Conservation (phyloP, 2,113 vertebrate genomes). For the Apus apus region DNA sequence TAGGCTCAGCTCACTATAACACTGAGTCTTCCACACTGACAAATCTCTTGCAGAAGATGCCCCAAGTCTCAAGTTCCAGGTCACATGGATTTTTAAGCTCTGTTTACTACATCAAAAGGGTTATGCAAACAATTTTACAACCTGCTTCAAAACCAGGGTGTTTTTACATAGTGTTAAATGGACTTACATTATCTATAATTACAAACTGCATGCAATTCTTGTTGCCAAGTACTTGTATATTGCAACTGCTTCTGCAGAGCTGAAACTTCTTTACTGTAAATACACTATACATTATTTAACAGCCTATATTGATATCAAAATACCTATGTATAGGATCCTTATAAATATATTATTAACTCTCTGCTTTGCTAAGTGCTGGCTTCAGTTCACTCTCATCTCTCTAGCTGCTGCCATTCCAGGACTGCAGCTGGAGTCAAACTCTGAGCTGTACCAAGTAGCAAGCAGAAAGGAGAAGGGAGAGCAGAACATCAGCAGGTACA, state of each 20-base stretch:
- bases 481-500: background rate
- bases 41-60: background rate
- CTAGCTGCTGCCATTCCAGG: background rate
- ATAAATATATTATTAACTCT: slow-evolving; percentile 52
- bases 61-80: background rate
- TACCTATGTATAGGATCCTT: slow-evolving; percentile 45
- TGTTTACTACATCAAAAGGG: background rate
- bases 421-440: background rate
- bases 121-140: slow-evolving; percentile 18
- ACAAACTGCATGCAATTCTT: background rate
- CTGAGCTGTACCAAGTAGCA: background rate
- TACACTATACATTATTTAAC: slow-evolving; percentile 62
- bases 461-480: background rate
- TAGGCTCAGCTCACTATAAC: background rate
- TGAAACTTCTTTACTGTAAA: slow-evolving; percentile 55
- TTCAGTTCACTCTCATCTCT: slow-evolving; percentile 33
- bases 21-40: background rate
- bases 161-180: background rate
- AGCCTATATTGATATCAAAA: slow-evolving; percentile 44
- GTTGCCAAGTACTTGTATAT: background rate
- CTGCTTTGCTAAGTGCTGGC: slow-evolving; percentile 20
- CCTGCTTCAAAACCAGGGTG: background rate
- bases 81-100: background rate
- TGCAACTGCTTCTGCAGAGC: slow-evolving; percentile 3
- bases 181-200: background rate